phyloP scores from a whole-genome alignment of 2,113 vertebrate species.

The Empidonax alnorum region DNA sequence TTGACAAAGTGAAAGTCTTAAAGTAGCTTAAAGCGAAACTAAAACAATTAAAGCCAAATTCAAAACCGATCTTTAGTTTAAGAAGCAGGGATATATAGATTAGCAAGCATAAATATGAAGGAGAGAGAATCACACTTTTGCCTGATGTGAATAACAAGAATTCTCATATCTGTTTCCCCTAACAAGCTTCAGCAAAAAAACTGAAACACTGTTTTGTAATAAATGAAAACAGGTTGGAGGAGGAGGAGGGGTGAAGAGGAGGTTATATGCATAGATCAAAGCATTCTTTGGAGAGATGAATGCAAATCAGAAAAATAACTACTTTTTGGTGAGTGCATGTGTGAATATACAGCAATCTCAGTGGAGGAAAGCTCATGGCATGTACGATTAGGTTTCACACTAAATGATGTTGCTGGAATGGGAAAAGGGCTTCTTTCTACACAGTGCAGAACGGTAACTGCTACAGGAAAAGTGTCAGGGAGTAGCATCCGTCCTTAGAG shows the following conservation, averaged over 20 bases:
- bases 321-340: background rate
- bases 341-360: background rate
- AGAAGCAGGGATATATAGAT: background rate
- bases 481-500: background rate
- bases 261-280: background rate
- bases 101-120: background rate
- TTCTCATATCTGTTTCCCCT: background rate
- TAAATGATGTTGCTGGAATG: background rate
- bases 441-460: background rate
- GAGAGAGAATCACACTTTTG: background rate
- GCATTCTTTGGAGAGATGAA: background rate
- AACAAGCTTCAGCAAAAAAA: background rate
- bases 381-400: background rate
- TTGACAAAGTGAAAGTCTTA: background rate
- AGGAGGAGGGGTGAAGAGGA: conserved; percentile 3
- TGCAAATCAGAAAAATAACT: background rate
- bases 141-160: background rate
- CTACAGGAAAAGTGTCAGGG: background rate
- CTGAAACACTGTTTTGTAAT: background rate
- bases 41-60: background rate
- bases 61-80: background rate
- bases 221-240: background rate
- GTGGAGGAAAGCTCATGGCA: background rate
- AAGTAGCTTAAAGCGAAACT: background rate
- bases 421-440: background rate